Conservation (phyloP, 2,888 invertebrate species). For the Acrocyrtus sp. region DNA sequence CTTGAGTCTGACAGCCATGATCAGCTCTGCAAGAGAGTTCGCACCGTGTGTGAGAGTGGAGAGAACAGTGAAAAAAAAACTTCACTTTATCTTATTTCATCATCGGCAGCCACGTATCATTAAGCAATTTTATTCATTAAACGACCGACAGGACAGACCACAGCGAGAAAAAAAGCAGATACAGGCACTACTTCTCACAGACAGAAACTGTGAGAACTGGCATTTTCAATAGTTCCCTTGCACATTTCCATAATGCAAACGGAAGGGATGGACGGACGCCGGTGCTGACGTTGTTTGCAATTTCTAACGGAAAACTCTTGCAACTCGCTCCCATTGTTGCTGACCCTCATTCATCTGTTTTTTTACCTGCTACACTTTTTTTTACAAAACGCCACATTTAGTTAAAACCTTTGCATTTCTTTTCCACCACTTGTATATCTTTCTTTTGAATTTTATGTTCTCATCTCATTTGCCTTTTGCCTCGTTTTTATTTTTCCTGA, state of each 20-base stretch:
- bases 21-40: too few species aligned
- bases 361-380: not conserved
- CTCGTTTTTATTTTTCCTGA: conserved; percentile 32
- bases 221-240: not conserved
- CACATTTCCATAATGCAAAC: not conserved
- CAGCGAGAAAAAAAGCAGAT: not conserved
- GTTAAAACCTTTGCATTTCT: not conserved
- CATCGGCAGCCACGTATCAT: not conserved
- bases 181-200: not conserved
- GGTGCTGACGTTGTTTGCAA: too few species aligned
- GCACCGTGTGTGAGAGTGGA: not conserved
- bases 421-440: not conserved
- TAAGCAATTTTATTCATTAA: not conserved
- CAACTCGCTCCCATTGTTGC: too few species aligned
- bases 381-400: not conserved
- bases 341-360: not conserved
- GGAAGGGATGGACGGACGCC: not conserved
- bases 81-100: not conserved
- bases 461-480: conserved; percentile 14
- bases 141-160: not conserved
- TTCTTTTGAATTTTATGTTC: conserved; percentile 11
- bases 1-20: too few species aligned
- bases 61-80: not conserved
- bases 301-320: too few species aligned
- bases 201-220: not conserved